Evolutionary conservation across 2,888 invertebrate species (phyloP).

Genomic region (Osmoderma eremita): DNA sequence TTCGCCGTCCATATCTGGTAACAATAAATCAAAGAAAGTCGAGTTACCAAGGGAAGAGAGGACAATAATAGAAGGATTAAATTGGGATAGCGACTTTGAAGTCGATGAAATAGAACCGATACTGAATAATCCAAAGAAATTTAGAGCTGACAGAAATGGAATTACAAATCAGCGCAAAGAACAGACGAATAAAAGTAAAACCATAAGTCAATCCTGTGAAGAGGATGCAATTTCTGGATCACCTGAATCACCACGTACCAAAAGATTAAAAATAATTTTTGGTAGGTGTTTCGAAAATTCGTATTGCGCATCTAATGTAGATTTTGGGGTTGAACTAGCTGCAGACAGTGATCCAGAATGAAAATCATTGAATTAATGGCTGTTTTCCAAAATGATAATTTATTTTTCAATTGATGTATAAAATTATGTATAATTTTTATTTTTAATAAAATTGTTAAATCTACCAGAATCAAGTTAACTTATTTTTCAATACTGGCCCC

Average conservation of each 20-base stretch:
- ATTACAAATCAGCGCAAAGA: neutral
- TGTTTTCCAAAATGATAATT: neutral
- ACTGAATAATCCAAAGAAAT: constrained; percentile 41
- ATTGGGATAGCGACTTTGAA: constrained; percentile 54
- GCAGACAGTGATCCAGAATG: constrained; percentile 73
- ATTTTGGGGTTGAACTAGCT: constrained; percentile 72
- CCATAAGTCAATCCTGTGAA: neutral
- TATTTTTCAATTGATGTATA: neutral
- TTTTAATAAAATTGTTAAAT: neutral
- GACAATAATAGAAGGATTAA: constrained; percentile 51
- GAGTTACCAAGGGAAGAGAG: constrained; percentile 54
- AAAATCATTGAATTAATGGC: constrained; percentile 1
- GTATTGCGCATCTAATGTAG: constrained; percentile 69
- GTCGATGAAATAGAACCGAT: constrained; percentile 30
- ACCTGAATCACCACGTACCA: constrained; percentile 69
- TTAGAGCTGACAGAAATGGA: constrained; percentile 7
- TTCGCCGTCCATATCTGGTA: constrained; percentile 51
- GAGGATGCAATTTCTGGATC: constrained; percentile 70
- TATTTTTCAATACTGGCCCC: no score
- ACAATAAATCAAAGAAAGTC: constrained; percentile 56
- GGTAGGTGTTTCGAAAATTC: constrained; percentile 79
- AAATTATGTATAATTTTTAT: neutral
- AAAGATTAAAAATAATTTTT: constrained; percentile 73
- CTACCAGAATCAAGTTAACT: no score
- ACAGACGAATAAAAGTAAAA: neutral